Evolutionary conservation across 2,797 vertebrate genomes (phyloP), one percentile per base, ranked within the genome.

Genomic region (Apodemus agrarius): DNA sequence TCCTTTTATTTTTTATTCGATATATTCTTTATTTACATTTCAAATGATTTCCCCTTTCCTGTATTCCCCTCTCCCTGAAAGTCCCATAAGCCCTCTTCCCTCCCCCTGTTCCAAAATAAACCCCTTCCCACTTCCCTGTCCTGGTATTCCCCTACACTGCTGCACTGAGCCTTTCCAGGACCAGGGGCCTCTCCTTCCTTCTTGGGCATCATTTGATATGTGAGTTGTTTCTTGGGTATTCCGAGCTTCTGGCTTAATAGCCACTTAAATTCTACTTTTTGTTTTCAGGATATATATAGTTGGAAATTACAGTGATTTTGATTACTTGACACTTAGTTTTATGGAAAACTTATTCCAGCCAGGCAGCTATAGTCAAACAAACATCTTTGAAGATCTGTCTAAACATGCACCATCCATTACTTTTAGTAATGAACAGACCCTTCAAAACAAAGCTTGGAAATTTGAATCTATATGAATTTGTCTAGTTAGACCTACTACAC

Each of bases 391-490:
- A 98, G 90, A 97, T 97, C 98, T 98, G 97, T 97, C 97, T 97
- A 98, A 98, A 97, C 97, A 96, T 98, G 98, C 98, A 97, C 97
- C 97, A 92, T 98, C 98, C 97, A 97, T 98, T 97, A 98, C 97
- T 98, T 97, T 98, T 93, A 97, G 98, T 81, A 96, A 98, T 98
- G 98, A 98, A 98, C 98, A 99, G 98, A 97, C 96, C 97, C 94
- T 84, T 91, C 97, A 97, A 98, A 98, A 98, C 96, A 98, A 98
- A 98, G 98, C 97, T 98, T 98, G 98, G 98, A 99, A 98, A 98
- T 98, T 98, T 97, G 98, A 99, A 98, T 98, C 97, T 97, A 93
- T 96, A 91, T 96, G 95, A 49, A 97, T 94, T 98, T 97, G 85
- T 78, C 46, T 96, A 98, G 98, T 98, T 98, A 98, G 98, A 98